A percentile compares a stretch with the other conserved stretches of the same genome.
phyloP scores from a whole-genome alignment of 2,888 invertebrate genomes.

The Aphidius colemani region DNA sequence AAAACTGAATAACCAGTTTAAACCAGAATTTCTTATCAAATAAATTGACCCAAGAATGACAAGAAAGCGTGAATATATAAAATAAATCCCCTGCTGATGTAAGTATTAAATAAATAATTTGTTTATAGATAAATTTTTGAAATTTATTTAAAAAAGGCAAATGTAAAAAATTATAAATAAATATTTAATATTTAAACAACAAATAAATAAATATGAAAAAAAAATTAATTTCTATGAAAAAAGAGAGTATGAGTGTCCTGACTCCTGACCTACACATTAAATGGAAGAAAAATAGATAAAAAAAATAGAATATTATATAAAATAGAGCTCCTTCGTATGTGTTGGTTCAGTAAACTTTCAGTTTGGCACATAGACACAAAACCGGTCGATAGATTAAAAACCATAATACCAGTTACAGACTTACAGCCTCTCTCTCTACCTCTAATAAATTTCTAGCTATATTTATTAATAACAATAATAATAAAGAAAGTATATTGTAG shows the following conservation, averaged over 20 bases:
- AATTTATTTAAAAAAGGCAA: too few relatives aligned
- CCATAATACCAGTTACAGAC: background rate
- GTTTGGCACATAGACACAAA: conserved; percentile 21
- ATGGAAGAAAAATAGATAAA: background rate
- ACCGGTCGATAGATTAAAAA: conserved; percentile 30
- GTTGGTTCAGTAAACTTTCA: conserved; percentile 40
- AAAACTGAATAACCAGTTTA: too few relatives aligned
- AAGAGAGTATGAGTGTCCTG: conserved; percentile 34
- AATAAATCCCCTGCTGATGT: too few relatives aligned
- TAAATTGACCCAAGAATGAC: too few relatives aligned
- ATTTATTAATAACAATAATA: too few relatives aligned
- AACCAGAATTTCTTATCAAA: too few relatives aligned
- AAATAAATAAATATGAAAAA: background rate
- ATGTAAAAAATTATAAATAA: too few relatives aligned
- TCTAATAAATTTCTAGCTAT: too few relatives aligned
- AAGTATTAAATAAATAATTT: too few relatives aligned
- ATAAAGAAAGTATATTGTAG: too few relatives aligned
- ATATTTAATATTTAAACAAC: background rate
- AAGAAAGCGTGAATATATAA: too few relatives aligned
- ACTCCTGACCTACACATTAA: conserved; percentile 29
- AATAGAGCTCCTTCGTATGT: conserved; percentile 32
- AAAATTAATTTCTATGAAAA: background rate
- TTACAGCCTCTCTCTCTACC: background rate
- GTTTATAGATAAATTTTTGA: too few relatives aligned
- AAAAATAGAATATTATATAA: conserved; percentile 34